Evolutionary conservation across 1,140 invertebrate species (phyloP).

Genomic region (Rhagoletis pomonella): DNA sequence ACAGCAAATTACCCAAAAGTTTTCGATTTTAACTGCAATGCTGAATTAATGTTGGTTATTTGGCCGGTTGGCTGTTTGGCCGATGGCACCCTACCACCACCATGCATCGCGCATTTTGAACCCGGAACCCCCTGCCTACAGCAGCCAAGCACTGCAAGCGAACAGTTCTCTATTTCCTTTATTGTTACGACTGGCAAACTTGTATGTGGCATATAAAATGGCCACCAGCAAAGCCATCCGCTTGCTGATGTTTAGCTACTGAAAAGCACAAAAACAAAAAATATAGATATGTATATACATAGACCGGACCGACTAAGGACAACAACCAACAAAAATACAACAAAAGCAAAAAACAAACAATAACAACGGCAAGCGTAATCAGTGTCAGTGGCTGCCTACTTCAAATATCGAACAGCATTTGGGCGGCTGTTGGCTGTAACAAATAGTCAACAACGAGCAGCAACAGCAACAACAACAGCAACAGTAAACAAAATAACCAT

Average conservation of each 20-base stretch:
- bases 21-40: constrained; percentile 48
- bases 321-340: background rate
- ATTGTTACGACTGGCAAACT: background rate
- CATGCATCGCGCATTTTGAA: background rate
- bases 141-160: background rate
- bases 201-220: background rate
- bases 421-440: constrained; percentile 35
- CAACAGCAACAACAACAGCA: background rate
- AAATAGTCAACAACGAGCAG: constrained; percentile 32
- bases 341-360: background rate
- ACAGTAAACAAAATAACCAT: constrained; percentile 22
- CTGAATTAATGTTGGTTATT: constrained; percentile 27
- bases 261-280: constrained; percentile 13
- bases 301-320: too few relatives aligned
- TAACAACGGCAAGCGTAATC: background rate
- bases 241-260: background rate
- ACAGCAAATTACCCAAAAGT: constrained; percentile 20
- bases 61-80: too few relatives aligned
- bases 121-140: background rate
- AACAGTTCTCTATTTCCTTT: constrained; percentile 13
- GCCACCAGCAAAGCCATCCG: background rate
- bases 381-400: constrained; percentile 36
- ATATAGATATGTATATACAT: too few relatives aligned
- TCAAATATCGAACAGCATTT: constrained; percentile 48
- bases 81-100: background rate